Evolutionary conservation across 2,797 vertebrate species (phyloP).

Genomic region (Adrianichthys oophorus): DNA sequence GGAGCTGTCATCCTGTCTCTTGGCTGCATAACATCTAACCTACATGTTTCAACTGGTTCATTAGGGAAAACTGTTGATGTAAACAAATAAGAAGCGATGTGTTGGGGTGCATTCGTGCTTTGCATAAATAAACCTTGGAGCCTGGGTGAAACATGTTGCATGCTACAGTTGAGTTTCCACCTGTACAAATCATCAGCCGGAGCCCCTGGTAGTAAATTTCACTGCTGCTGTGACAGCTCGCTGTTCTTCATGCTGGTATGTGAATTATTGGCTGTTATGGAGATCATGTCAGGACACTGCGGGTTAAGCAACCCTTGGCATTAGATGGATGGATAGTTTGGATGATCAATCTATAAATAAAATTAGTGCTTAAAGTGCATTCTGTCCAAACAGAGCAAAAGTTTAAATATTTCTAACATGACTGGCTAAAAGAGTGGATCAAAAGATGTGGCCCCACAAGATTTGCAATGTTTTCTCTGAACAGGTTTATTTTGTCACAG

Average conservation of each 20-base stretch:
- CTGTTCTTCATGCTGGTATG: slow-evolving; percentile 37
- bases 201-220: slow-evolving; percentile 25
- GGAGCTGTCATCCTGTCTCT: slow-evolving; percentile 46
- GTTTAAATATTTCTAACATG: background rate
- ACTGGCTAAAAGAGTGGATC: no score
- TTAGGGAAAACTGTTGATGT: no score
- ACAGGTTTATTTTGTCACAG: no score
- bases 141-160: slow-evolving; percentile 8
- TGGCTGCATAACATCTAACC: slow-evolving; percentile 46
- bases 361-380: slow-evolving; percentile 4
- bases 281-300: slow-evolving; percentile 11
- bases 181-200: slow-evolving; percentile 23
- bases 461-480: no score
- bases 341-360: slow-evolving; percentile 48
- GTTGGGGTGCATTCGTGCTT: no score
- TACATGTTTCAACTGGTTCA: slow-evolving; percentile 28
- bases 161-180: slow-evolving; percentile 23
- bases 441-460: no score
- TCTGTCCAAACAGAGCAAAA: background rate
- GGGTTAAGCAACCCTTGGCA: slow-evolving; percentile 27
- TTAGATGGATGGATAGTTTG: slow-evolving; percentile 47
- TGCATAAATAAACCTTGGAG: background rate
- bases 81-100: no score
- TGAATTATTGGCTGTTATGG: slow-evolving; percentile 51
- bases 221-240: slow-evolving; percentile 26